Conservation (phyloP, 2,888 invertebrate species). For the Agrilus cyanescens region DNA sequence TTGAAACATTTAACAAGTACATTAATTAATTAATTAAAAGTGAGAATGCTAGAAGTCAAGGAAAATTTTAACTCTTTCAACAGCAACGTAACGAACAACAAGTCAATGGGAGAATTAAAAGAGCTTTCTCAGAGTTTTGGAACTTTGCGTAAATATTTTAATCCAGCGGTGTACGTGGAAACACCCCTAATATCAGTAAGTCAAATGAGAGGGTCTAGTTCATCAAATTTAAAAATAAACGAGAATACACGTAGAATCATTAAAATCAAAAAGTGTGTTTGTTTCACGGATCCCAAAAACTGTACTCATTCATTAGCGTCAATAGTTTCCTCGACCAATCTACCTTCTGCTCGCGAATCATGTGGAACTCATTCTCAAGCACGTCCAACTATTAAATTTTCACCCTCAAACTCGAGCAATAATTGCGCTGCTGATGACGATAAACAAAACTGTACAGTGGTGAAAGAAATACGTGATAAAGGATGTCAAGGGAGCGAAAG, state of each 20-base stretch:
- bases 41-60: too few species aligned
- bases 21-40: too few species aligned
- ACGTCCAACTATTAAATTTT: neutral
- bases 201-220: conserved; percentile 11
- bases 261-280: conserved; percentile 23
- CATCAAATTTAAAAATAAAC: conserved; percentile 13
- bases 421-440: conserved; percentile 1
- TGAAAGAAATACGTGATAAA: neutral
- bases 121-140: neutral
- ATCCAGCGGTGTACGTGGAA: conserved; percentile 50
- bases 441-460: neutral
- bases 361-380: neutral
- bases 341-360: neutral
- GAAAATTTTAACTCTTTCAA: too few species aligned
- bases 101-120: too few species aligned
- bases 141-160: conserved; percentile 38
- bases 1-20: too few species aligned
- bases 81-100: too few species aligned
- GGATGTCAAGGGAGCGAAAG: too few species aligned
- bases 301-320: neutral
- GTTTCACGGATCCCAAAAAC: conserved; percentile 17
- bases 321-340: too few species aligned
- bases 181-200: conserved; percentile 15
- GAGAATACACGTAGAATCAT: conserved; percentile 14
- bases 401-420: conserved; percentile 2